A percentile compares a stretch with the other conserved stretches of the same genome.
Conservation (phyloP, 2,113 vertebrate genomes). For the Macrotis lagotis region DNA sequence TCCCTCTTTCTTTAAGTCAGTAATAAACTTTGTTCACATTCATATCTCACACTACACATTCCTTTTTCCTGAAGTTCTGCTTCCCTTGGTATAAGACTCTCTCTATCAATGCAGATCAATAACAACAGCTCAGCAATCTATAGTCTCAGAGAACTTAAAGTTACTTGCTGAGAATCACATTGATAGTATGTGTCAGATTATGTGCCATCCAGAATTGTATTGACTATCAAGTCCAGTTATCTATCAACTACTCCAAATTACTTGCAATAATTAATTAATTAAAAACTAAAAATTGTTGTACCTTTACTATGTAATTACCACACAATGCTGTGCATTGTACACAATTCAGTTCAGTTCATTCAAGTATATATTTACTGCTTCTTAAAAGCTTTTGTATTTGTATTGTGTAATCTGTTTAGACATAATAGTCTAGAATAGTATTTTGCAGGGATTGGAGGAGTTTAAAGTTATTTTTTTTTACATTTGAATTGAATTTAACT, state of each 20-base stretch:
- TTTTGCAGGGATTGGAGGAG: background rate
- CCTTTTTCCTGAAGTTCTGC: background rate
- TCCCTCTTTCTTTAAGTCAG: background rate
- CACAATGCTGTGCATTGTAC: background rate
- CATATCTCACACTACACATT: background rate
- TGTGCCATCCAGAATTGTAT: background rate
- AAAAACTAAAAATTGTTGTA: too few species aligned
- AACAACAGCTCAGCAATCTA: background rate
- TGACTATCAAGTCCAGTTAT: background rate
- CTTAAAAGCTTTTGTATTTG: background rate
- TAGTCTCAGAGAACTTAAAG: background rate
- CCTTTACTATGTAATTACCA: background rate
- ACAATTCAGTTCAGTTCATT: background rate
- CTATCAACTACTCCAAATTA: background rate
- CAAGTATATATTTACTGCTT: background rate
- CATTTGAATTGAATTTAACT: background rate
- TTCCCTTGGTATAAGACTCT: background rate
- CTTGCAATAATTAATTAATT: too few species aligned
- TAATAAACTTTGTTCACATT: background rate
- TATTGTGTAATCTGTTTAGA: background rate
- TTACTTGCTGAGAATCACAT: background rate
- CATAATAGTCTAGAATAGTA: background rate
- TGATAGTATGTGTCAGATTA: background rate
- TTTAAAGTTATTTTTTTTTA: background rate
- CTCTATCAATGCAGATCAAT: background rate